phyloP scores from a whole-genome alignment of 2,888 invertebrate genomes.

The Linnaemya tessellans region DNA sequence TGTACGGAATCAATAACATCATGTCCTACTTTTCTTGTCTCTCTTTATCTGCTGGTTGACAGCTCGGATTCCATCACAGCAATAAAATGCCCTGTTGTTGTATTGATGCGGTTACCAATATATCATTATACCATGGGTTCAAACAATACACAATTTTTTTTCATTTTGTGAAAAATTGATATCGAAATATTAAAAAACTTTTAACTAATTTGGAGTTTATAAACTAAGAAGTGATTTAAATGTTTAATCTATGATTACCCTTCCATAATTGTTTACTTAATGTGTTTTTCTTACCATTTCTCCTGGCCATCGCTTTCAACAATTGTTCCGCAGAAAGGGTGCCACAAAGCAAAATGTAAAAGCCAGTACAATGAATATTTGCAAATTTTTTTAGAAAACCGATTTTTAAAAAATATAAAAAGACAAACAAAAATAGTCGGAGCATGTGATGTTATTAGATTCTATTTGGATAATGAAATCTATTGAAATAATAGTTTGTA shows the following conservation, averaged over 20 bases:
- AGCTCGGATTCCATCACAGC: no score
- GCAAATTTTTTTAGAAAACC: conserved; percentile 9
- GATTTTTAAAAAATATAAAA: not conserved
- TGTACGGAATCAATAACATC: no score
- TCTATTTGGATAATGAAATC: not conserved
- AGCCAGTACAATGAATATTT: conserved; percentile 28
- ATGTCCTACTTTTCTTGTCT: no score
- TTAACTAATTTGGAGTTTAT: not conserved
- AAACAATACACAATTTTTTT: conserved; percentile 59
- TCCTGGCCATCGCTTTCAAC: conserved; percentile 16
- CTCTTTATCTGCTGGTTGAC: no score
- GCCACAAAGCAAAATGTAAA: conserved; percentile 42
- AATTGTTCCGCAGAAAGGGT: conserved; percentile 17
- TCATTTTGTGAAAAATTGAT: not conserved
- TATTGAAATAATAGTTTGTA: not conserved
- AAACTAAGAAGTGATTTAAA: not conserved
- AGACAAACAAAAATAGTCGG: not conserved
- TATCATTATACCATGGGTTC: not conserved
- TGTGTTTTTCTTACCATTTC: conserved; percentile 11
- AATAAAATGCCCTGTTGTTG: no score
- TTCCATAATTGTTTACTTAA: not conserved
- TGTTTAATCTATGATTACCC: not conserved
- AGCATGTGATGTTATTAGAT: not conserved
- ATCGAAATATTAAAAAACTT: not conserved
- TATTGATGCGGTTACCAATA: no score